Evolutionary conservation across 35 echinoderm and acorn worm genomes (phyloP).

Genomic region (Nesometra sesokonis): DNA sequence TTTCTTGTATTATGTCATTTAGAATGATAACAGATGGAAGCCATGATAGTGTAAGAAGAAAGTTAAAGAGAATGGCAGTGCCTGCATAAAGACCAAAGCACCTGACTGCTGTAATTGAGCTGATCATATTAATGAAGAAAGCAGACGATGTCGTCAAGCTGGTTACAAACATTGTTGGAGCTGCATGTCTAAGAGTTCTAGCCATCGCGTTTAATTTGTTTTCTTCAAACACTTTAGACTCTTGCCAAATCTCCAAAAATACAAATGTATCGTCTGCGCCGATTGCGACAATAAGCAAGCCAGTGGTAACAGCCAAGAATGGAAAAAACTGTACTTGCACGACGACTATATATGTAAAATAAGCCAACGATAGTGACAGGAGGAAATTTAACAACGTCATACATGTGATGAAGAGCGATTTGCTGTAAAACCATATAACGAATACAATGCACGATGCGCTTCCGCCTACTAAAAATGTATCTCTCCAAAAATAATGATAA

Average conservation of each 20-base stretch:
- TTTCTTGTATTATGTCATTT: slow-evolving; percentile 8
- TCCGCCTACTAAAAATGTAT: background rate
- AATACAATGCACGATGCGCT: background rate
- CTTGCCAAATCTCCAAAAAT: slow-evolving; percentile 39
- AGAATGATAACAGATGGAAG: slow-evolving; percentile 32
- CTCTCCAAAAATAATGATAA: too few relatives aligned
- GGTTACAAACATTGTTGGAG: slow-evolving; percentile 48
- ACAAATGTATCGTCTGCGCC: slow-evolving; percentile 52
- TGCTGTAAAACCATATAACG: slow-evolving; percentile 35
- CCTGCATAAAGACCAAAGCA: slow-evolving; percentile 38
- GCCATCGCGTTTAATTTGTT: background rate
- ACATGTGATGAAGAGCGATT: slow-evolving; percentile 35
- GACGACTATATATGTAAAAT: slow-evolving; percentile 29
- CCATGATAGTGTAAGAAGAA: slow-evolving; percentile 39
- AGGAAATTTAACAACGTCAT: slow-evolving; percentile 34
- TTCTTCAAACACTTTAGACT: background rate
- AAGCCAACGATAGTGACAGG: slow-evolving; percentile 25
- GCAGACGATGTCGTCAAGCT: slow-evolving; percentile 48
- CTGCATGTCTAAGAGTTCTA: slow-evolving; percentile 29
- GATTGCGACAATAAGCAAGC: slow-evolving; percentile 24
- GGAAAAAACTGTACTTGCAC: slow-evolving; percentile 30
- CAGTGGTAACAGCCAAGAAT: slow-evolving; percentile 23
- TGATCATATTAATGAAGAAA: slow-evolving; percentile 25
- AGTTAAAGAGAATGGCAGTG: slow-evolving; percentile 29
- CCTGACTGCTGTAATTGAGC: slow-evolving; percentile 30